Evolutionary conservation across 2,113 vertebrate genomes (phyloP), one percentile per base, ranked within the genome.

Genomic region (Chaetodon auriga): DNA sequence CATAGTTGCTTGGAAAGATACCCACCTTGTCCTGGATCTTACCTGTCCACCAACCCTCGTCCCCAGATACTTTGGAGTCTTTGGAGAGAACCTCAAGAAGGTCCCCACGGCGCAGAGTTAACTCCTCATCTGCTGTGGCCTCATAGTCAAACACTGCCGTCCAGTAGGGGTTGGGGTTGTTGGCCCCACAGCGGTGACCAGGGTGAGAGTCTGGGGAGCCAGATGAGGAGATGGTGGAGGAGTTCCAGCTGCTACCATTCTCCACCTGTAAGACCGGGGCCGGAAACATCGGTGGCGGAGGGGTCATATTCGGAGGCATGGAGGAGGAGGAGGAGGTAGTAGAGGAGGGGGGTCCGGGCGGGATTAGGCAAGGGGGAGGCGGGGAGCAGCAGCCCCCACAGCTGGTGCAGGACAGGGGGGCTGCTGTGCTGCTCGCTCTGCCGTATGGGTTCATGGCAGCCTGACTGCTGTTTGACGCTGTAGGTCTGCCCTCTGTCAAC

Each of bases 31-130:
- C 96, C 89, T 95, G 93, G 72, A 97, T 96, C 93, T 96, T 97
- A 23, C 97, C 97, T 1, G 97, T 97, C 97, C 97, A 97, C 97
- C 97, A 97, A 54, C 97, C 97, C 90, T 97, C 97, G n/a, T 97
- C 97, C 57, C 97, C 97, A 1, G 97, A 97, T 66, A 97, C 96
- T 38, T 96, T 96, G 35, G 96, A 96, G 94, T 97, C 97, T 92
- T 97, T 96, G 58, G 97, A 97, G 38, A 97, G 96, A 81, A 97
- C 96, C 95, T 97, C 96, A 23, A 97, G 95, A 36, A 96, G 92
- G 88, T 97, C 97, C 7, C 97, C 97, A 0, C 96, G 94, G 30
- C 94, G 94, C 83, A 97, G 94, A 48, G 96, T 97, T 81, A 97
- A 91, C 92, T 98, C 97, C 94, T 97, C 97, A 1, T 97, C 97